These are phyloP conservation scores for Drosophila melanocephala DNA, from an alignment of 2,888 invertebrate species.

Conservation along the genomic window DNA sequence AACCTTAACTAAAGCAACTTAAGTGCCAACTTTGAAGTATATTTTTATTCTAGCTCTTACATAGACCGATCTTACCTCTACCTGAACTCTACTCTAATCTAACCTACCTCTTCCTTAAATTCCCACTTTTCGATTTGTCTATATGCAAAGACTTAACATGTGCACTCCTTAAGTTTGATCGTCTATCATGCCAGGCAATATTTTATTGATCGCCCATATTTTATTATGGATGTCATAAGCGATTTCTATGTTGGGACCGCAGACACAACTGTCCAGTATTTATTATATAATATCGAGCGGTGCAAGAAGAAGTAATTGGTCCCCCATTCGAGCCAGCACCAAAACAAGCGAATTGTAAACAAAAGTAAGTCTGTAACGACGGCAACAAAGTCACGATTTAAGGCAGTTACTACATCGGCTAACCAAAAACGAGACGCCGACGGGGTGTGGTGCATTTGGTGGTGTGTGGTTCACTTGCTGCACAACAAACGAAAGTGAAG, in stretches of 20 bases:
- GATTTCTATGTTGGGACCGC: slow-evolving; percentile 20
- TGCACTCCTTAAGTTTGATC: neutral
- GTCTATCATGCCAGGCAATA: slow-evolving; percentile 8
- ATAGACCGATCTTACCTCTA: neutral
- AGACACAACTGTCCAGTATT: slow-evolving; percentile 18
- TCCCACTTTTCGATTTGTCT: too few relatives aligned
- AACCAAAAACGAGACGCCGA: slow-evolving; percentile 16
- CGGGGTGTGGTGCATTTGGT: slow-evolving; percentile 7
- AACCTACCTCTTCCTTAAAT: neutral
- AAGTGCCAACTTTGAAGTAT: neutral
- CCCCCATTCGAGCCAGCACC: slow-evolving; percentile 15
- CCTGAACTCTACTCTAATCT: too few relatives aligned
- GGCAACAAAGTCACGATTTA: slow-evolving; percentile 69
- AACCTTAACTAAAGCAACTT: neutral
- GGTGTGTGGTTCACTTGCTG: slow-evolving; percentile 7
- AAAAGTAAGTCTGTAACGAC: slow-evolving; percentile 45
- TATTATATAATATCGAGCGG: slow-evolving; percentile 60
- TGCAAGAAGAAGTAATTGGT: slow-evolving; percentile 63
- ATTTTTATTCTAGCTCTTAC: too few relatives aligned
- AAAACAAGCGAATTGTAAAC: slow-evolving; percentile 31
- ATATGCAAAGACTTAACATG: neutral
- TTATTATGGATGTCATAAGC: slow-evolving; percentile 41
- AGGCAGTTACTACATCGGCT: slow-evolving; percentile 52
- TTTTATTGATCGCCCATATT: slow-evolving; percentile 30
- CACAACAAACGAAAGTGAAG: slow-evolving; percentile 65